Evolutionary conservation across 2,888 invertebrate genomes (phyloP).

Genomic region (Diaprepes abbreviatus): DNA sequence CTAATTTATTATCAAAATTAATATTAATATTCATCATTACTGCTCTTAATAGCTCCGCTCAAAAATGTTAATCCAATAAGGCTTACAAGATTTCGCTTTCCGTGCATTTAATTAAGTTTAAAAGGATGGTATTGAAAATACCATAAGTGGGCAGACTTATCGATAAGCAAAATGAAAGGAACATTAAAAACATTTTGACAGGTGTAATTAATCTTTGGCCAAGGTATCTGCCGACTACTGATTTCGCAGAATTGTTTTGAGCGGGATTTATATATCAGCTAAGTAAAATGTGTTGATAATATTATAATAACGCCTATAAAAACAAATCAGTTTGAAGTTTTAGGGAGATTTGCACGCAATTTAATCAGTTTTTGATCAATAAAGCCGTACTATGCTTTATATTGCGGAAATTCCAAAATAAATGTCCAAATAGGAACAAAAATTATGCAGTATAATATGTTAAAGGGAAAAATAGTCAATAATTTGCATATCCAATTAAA

Average conservation of each 20-base stretch:
- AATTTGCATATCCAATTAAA: too few species aligned
- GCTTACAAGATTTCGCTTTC: conserved; percentile 1
- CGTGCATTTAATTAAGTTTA: conserved; percentile 1
- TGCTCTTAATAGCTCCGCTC: background rate
- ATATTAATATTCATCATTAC: background rate
- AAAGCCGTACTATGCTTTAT: too few species aligned
- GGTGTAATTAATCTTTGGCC: conserved; percentile 7
- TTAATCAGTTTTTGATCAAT: too few species aligned
- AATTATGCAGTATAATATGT: too few species aligned
- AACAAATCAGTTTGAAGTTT: too few species aligned
- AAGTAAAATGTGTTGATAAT: background rate
- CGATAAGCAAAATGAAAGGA: background rate
- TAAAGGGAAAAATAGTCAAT: too few species aligned
- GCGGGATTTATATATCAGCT: background rate
- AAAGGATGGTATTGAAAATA: background rate
- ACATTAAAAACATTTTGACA: conserved; percentile 12
- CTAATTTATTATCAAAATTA: too few species aligned
- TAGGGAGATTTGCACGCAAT: too few species aligned
- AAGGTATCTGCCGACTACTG: conserved; percentile 14
- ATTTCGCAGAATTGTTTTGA: background rate
- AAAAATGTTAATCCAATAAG: conserved; percentile 13
- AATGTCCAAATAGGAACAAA: too few species aligned
- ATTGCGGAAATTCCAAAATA: too few species aligned
- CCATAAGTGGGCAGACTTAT: conserved; percentile 2
- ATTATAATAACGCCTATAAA: too few species aligned